Evolutionary conservation across 1,140 invertebrate genomes (phyloP).

Genomic region (Frieseomelitta varia): DNA sequence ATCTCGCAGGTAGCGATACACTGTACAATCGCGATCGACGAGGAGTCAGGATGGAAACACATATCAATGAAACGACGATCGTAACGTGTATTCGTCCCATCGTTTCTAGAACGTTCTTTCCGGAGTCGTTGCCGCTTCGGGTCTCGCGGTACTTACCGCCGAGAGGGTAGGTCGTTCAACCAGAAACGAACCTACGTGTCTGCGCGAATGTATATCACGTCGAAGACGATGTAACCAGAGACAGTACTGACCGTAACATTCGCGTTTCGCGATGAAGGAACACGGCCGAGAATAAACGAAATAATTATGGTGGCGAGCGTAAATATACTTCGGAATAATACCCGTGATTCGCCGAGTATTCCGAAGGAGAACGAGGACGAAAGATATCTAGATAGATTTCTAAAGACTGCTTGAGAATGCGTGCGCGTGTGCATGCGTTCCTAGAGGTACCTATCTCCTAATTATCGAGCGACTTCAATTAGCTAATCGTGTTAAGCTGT

Average conservation of each 20-base stretch:
- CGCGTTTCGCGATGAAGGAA: not conserved
- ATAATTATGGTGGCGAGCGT: not conserved
- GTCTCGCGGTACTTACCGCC: not conserved
- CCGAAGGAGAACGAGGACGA: slow-evolving; percentile 36
- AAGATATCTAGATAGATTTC: slow-evolving; percentile 73
- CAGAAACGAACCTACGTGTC: too few relatives aligned
- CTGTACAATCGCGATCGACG: not conserved
- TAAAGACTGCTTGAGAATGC: slow-evolving; percentile 81
- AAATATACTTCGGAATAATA: not conserved
- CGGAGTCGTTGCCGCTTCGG: not conserved
- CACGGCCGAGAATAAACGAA: not conserved
- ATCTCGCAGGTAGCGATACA: not conserved
- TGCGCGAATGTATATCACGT: slow-evolving; percentile 12
- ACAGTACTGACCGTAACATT: not conserved
- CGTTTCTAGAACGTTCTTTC: not conserved
- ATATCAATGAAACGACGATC: slow-evolving; percentile 20
- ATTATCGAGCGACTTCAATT: slow-evolving; percentile 65
- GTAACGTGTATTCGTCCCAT: not conserved
- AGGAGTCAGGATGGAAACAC: slow-evolving; percentile 9
- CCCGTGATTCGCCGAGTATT: too few relatives aligned
- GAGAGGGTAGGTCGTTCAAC: not conserved
- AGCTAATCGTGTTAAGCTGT: slow-evolving; percentile 64
- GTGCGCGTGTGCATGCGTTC: slow-evolving; percentile 75
- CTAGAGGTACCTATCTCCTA: slow-evolving; percentile 71
- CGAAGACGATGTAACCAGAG: not conserved